Percentiles rank a stretch among this genome's conserved stretches.
Evolutionary conservation across 1,140 invertebrate genomes (phyloP).

Genomic region (Papilio polyxenes): DNA sequence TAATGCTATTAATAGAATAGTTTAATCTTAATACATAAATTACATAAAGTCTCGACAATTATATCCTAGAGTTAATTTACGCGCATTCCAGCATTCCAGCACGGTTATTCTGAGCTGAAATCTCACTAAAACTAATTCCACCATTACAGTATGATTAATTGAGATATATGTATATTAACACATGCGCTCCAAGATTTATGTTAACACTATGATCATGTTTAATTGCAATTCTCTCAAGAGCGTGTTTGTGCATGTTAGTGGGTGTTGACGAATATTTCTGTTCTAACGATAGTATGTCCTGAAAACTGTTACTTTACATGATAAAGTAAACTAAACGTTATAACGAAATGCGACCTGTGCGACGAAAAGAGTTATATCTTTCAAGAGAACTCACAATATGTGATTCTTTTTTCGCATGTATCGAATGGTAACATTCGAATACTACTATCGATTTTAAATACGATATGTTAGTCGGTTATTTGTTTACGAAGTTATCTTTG

Average conservation of each 20-base stretch:
- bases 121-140: constrained; percentile 36
- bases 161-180: constrained; percentile 22
- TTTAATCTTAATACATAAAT: constrained; percentile 17
- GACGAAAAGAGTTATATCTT: no score
- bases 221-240: constrained; percentile 23
- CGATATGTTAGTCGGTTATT: no score
- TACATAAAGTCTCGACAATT: not conserved
- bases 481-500: no score
- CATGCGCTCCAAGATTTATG: constrained; percentile 26
- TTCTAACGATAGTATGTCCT: not conserved
- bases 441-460: no score
- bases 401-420: no score
- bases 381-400: no score
- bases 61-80: constrained; percentile 1
- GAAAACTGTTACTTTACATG: not conserved
- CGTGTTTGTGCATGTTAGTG: constrained; percentile 3
- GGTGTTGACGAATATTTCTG: not conserved
- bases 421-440: no score
- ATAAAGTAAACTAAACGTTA: no score
- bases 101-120: constrained; percentile 33
- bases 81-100: not conserved
- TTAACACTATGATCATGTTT: constrained; percentile 16
- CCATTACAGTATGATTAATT: constrained; percentile 39
- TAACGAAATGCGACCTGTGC: no score
- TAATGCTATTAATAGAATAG: not conserved